These are phyloP conservation scores for Cyanocitta stelleri DNA, from an alignment of 2,113 vertebrate genomes.

Conservation along the genomic window DNA sequence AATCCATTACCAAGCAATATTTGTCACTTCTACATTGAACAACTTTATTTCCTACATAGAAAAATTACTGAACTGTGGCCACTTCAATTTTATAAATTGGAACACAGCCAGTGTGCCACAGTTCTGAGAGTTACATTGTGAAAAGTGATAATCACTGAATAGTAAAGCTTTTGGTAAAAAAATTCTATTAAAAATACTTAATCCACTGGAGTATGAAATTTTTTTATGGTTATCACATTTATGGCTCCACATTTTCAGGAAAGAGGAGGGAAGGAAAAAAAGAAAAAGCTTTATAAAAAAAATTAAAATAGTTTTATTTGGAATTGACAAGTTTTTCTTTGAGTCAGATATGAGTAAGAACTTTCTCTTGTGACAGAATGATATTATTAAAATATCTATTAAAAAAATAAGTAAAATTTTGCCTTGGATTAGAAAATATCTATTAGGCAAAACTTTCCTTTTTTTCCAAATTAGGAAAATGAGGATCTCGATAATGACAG, in stretches of 20 bases:
- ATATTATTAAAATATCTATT: background rate
- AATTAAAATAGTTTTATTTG: background rate
- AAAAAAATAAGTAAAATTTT: background rate
- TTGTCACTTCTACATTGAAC: background rate
- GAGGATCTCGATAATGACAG: background rate
- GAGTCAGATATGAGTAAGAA: background rate
- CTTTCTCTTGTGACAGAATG: background rate
- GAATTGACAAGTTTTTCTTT: background rate
- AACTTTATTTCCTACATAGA: background rate
- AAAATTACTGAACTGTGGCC: conserved; percentile 5
- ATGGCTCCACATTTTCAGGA: background rate
- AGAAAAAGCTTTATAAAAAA: background rate
- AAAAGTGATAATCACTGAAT: background rate
- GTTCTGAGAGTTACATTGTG: background rate
- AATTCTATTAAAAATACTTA: background rate
- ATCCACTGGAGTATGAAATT: background rate
- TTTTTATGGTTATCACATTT: background rate
- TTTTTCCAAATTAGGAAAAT: background rate
- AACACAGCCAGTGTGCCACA: background rate
- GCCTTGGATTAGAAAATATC: background rate
- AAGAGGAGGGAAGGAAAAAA: background rate
- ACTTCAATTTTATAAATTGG: background rate
- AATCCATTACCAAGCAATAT: conserved; percentile 17
- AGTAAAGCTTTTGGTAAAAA: background rate
- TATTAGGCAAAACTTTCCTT: background rate